These are phyloP conservation scores for Nothocercus julius DNA, from an alignment of 2,113 vertebrate genomes.

Conservation along the genomic window DNA sequence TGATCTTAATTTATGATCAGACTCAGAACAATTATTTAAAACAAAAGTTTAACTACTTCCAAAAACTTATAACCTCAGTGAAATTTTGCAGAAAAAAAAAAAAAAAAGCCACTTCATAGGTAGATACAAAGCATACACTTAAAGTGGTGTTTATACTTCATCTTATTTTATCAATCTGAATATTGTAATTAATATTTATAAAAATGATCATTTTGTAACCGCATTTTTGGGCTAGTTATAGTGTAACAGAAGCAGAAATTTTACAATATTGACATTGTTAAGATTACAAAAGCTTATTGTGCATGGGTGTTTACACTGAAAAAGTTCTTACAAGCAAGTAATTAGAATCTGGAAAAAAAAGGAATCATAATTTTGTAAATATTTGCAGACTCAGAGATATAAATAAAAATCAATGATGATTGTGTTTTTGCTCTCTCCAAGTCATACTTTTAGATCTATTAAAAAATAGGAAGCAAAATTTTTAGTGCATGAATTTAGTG, in stretches of 20 bases:
- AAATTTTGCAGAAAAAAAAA: not conserved
- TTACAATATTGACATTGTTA: not conserved
- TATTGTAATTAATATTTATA: not conserved
- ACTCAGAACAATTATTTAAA: not conserved
- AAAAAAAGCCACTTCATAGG: not conserved
- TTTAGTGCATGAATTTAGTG: conserved; percentile 40
- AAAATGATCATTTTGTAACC: not conserved
- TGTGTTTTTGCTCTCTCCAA: conserved; percentile 9
- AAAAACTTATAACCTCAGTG: not conserved
- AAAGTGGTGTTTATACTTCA: rapidly evolving
- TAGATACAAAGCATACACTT: not conserved
- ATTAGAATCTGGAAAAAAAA: not conserved
- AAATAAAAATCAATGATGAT: conserved; percentile 41
- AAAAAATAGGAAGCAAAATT: not conserved
- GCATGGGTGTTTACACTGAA: not conserved
- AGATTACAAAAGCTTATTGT: not conserved
- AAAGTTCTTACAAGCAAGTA: not conserved
- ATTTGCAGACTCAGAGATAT: conserved; percentile 8
- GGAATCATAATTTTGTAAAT: not conserved
- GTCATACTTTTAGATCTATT: not conserved
- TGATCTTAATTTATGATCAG: not conserved
- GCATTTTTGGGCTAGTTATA: not conserved
- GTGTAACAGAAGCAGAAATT: not conserved
- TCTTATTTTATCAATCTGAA: not conserved
- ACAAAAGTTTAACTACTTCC: not conserved